Percentiles rank a stretch among this genome's conserved stretches.
phyloP scores from a whole-genome alignment of 1,140 invertebrate species.

The Drosophila jambulina region DNA sequence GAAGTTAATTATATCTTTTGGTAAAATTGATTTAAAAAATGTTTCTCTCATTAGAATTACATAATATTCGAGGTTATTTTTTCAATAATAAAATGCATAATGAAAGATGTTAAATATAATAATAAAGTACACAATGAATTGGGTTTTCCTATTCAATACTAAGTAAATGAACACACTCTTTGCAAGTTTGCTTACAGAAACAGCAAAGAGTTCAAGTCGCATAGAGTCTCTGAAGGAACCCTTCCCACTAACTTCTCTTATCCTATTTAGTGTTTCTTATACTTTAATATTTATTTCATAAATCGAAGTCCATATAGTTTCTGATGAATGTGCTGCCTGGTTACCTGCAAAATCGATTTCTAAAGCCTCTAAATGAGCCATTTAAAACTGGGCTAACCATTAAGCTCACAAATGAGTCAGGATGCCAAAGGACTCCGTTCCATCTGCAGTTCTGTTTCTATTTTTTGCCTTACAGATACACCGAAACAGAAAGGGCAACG shows the following conservation, averaged over 20 bases:
- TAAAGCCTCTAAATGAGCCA: constrained; percentile 12
- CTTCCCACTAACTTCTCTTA: not conserved
- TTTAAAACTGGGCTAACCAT: not conserved
- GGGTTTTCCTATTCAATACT: too few relatives aligned
- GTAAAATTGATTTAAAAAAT: not conserved
- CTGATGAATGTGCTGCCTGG: not conserved
- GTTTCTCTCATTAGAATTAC: not conserved
- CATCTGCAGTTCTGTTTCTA: not conserved
- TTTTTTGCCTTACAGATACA: not conserved
- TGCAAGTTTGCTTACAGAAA: too few relatives aligned
- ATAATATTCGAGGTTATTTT: not conserved
- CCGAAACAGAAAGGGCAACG: not conserved
- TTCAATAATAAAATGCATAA: too few relatives aligned
- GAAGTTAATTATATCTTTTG: too few relatives aligned
- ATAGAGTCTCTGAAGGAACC: too few relatives aligned
- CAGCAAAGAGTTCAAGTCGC: too few relatives aligned
- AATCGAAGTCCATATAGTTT: too few relatives aligned
- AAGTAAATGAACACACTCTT: too few relatives aligned
- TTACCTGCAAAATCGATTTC: constrained; percentile 1
- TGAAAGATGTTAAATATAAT: not conserved
- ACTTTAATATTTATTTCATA: too few relatives aligned
- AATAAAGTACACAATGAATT: too few relatives aligned
- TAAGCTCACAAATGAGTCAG: constrained; percentile 4
- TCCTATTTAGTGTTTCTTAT: not conserved
- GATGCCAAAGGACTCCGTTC: not conserved